A percentile compares a stretch with the other conserved stretches of the same genome.
Evolutionary conservation across 2,113 vertebrate genomes (phyloP).

Genomic region (Hymenochirus boettgeri): DNA sequence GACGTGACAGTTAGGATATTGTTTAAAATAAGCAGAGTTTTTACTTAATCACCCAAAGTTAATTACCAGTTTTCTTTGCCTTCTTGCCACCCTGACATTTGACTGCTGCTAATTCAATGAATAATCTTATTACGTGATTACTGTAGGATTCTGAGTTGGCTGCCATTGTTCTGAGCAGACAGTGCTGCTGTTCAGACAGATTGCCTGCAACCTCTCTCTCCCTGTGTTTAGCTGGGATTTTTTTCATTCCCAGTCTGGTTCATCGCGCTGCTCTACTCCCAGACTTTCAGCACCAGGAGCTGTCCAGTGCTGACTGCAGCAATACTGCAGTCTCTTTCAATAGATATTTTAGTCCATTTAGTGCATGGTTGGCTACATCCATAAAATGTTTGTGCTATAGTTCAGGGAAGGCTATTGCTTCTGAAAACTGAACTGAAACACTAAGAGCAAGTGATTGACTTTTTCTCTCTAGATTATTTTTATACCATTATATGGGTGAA

Average conservation of each 20-base stretch:
- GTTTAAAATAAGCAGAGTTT: too few relatives aligned
- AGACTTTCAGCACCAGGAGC: constrained; percentile 75
- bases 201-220: constrained; percentile 48
- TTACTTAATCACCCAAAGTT: too few relatives aligned
- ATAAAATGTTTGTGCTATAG: too few relatives aligned
- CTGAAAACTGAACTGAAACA: too few relatives aligned
- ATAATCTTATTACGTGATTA: constrained; percentile 90
- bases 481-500: too few relatives aligned
- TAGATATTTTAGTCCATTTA: too few relatives aligned
- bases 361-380: too few relatives aligned
- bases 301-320: constrained; percentile 61
- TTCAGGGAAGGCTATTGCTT: too few relatives aligned
- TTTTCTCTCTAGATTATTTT: too few relatives aligned
- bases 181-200: constrained; percentile 55
- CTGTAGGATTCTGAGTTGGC: constrained; percentile 69
- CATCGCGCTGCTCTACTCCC: constrained; percentile 48
- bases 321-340: too few relatives aligned
- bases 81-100: constrained; percentile 74
- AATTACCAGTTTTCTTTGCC: constrained; percentile 72
- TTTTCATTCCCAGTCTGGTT: constrained; percentile 44
- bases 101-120: constrained; percentile 82
- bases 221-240: constrained; percentile 49
- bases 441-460: too few relatives aligned
- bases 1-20: too few relatives aligned
- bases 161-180: constrained; percentile 71